phyloP scores from a whole-genome alignment of 2,797 vertebrate genomes.

The Xerus rutilus region DNA sequence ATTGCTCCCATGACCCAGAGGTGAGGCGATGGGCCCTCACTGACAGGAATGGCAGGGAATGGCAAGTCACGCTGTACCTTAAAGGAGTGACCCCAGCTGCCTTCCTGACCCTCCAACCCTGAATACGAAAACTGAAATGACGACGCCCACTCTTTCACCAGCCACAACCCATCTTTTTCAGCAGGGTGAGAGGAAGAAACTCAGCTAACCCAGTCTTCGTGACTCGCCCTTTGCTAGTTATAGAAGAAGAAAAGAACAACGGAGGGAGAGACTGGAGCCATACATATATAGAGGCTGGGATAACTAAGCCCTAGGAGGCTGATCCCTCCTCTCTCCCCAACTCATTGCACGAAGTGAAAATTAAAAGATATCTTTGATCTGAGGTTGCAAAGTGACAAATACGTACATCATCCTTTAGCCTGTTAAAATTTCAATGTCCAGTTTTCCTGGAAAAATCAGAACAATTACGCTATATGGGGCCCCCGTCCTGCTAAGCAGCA shows the following conservation, averaged over 20 bases:
- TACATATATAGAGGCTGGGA: background rate
- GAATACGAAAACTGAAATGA: background rate
- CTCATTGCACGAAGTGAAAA: background rate
- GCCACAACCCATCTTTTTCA: background rate
- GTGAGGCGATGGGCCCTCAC: background rate
- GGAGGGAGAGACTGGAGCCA: background rate
- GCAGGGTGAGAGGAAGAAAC: background rate
- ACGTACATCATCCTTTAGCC: background rate
- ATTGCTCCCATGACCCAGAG: background rate
- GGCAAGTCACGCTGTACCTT: background rate
- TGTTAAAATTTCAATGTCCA: conserved; percentile 35
- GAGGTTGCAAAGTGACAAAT: background rate
- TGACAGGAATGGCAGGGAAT: background rate
- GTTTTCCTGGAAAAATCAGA: conserved; percentile 42
- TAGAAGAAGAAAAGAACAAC: background rate
- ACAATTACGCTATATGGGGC: background rate
- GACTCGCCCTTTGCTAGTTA: background rate
- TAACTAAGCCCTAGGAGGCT: background rate
- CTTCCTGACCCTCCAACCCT: background rate
- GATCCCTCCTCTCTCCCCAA: background rate
- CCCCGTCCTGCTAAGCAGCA: background rate
- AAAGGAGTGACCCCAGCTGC: background rate
- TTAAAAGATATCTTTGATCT: background rate
- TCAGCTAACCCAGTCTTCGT: background rate
- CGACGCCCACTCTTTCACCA: background rate